Percentiles rank a stretch among this genome's conserved stretches.
phyloP scores from a whole-genome alignment of 2,113 vertebrate species.

The Rhinoderma darwinii region DNA sequence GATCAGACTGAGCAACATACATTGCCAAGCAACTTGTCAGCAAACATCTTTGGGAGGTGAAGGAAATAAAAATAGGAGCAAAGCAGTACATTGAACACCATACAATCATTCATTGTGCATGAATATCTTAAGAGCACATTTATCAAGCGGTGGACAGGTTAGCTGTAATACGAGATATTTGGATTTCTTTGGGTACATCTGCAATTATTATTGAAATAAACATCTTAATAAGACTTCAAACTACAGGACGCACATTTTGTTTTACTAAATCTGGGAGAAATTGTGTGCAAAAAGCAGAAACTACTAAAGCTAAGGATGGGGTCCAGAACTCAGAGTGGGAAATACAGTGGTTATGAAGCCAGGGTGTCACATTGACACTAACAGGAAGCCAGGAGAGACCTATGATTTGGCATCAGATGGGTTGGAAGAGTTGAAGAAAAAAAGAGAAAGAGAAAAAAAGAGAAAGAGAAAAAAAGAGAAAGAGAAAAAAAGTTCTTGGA shows the following conservation, averaged over 20 bases:
- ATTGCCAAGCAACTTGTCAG: slow-evolving; percentile 63
- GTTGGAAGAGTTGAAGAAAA: background rate
- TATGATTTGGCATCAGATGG: too few relatives aligned
- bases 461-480: background rate
- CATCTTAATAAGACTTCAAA: background rate
- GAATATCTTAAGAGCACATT: slow-evolving; percentile 30
- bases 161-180: background rate
- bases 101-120: slow-evolving; percentile 62
- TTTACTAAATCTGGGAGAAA: background rate
- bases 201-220: background rate
- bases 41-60: slow-evolving; percentile 61
- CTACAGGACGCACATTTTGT: background rate
- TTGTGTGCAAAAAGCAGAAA: background rate
- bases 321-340: background rate
- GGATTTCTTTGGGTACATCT: background rate
- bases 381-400: background rate
- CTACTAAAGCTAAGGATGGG: background rate
- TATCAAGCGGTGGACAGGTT: slow-evolving; percentile 29
- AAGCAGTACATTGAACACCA: slow-evolving; percentile 60
- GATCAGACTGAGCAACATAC: slow-evolving; percentile 62
- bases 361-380: background rate
- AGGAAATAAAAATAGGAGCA: slow-evolving; percentile 59
- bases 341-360: background rate
- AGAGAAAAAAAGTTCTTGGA: background rate
- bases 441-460: background rate